Conservation (phyloP, 2,113 vertebrate species). For the Gobio gobio region DNA sequence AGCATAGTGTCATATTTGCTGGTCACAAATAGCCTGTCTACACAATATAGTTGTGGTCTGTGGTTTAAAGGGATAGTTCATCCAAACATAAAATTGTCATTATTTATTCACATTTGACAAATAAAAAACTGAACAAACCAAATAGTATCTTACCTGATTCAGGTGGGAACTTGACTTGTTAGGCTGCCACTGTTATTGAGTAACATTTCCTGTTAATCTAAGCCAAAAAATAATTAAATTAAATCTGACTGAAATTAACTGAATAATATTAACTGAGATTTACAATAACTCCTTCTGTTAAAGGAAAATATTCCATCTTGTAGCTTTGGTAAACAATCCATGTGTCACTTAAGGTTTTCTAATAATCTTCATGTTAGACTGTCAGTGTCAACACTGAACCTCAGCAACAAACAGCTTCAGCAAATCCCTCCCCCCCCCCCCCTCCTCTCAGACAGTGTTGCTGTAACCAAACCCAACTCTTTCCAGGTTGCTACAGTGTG, state of each 20-base stretch:
- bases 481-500: slow-evolving; percentile 55
- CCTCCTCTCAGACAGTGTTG: slow-evolving; percentile 70
- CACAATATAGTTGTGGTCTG: too few species aligned
- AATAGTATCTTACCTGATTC: slow-evolving; percentile 17
- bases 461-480: slow-evolving; percentile 70
- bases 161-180: background rate
- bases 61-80: too few species aligned
- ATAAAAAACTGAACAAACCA: background rate
- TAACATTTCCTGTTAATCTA: background rate
- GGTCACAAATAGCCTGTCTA: too few species aligned
- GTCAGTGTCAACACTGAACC: background rate
- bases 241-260: background rate
- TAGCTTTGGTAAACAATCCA: slow-evolving; percentile 4
- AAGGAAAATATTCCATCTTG: slow-evolving; percentile 3
- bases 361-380: slow-evolving; percentile 6
- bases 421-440: background rate
- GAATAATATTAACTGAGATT: slow-evolving; percentile 3
- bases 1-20: too few species aligned
- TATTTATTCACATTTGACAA: background rate
- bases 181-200: background rate
- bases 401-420: slow-evolving; percentile 16
- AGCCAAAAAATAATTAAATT: background rate
- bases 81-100: too few species aligned
- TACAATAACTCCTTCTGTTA: background rate
- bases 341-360: background rate